These are phyloP conservation scores for Ostrea edulis DNA, from an alignment of 1,140 invertebrate species.

Conservation along the genomic window DNA sequence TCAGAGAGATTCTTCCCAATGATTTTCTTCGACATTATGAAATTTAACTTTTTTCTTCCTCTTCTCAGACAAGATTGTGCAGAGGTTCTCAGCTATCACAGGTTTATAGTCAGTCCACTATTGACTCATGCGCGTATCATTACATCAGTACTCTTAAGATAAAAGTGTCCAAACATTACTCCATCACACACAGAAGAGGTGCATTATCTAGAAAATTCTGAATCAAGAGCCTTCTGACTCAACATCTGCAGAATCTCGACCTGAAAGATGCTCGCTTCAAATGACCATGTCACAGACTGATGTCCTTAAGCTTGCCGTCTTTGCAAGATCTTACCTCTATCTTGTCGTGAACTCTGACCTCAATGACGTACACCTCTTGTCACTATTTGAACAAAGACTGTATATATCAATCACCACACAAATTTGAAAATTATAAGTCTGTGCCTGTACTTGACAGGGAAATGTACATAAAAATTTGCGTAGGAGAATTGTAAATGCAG, in stretches of 20 bases:
- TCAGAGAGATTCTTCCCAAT: conserved; percentile 68
- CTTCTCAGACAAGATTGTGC: neutral
- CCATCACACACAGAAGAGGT: too few relatives aligned
- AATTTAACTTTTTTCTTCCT: neutral
- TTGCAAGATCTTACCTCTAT: neutral
- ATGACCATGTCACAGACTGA: neutral
- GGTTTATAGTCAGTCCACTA: neutral
- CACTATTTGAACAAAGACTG: neutral
- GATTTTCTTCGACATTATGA: conserved; percentile 69
- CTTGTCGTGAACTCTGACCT: neutral
- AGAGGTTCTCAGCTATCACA: neutral
- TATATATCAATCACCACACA: conserved; percentile 11
- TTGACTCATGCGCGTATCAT: neutral
- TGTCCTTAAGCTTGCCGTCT: neutral
- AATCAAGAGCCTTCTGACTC: neutral
- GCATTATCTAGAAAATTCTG: neutral
- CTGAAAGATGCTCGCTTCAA: neutral
- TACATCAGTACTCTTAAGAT: neutral
- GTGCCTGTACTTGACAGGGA: neutral
- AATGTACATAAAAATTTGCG: neutral
- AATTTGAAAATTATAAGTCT: conserved; percentile 16
- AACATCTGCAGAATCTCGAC: neutral
- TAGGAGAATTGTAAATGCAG: neutral
- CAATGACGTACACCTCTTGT: neutral
- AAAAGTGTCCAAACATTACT: neutral